These are phyloP conservation scores for Lucilia cuprina DNA, from an alignment of 1,140 invertebrate genomes.

Conservation along the genomic window DNA sequence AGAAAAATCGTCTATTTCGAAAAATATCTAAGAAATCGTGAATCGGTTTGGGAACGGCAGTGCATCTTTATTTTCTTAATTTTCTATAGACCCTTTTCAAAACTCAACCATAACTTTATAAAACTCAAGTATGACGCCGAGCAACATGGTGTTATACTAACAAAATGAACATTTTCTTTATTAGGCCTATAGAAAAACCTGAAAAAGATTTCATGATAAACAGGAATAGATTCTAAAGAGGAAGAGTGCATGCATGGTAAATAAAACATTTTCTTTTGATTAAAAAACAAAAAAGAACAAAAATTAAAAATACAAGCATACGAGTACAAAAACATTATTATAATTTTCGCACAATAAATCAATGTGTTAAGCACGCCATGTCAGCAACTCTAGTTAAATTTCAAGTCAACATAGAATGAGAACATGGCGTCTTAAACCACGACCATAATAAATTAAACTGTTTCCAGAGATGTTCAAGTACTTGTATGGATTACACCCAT, in stretches of 20 bases:
- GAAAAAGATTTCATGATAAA: background rate
- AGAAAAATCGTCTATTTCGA: no score
- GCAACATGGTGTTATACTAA: no score
- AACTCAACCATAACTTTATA: no score
- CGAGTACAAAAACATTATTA: background rate
- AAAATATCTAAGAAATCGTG: no score
- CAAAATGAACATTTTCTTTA: no score
- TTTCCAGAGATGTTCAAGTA: background rate
- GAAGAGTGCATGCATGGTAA: background rate
- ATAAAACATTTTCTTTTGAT: background rate
- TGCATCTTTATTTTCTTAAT: no score
- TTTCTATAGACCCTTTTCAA: no score
- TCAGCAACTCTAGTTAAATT: constrained; percentile 40
- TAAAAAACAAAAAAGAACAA: background rate
- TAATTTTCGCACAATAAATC: constrained; percentile 48
- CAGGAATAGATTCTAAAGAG: background rate
- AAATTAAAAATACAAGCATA: background rate
- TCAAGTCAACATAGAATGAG: constrained; percentile 6
- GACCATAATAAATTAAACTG: constrained; percentile 22
- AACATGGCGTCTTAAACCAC: constrained; percentile 16
- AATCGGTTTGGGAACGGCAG: no score
- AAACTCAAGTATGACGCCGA: no score
- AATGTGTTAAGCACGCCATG: constrained; percentile 48
- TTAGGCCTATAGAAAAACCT: no score
- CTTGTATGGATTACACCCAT: background rate